phyloP scores from a whole-genome alignment of 2,888 invertebrate genomes.

The Kryphioiulus occultus region DNA sequence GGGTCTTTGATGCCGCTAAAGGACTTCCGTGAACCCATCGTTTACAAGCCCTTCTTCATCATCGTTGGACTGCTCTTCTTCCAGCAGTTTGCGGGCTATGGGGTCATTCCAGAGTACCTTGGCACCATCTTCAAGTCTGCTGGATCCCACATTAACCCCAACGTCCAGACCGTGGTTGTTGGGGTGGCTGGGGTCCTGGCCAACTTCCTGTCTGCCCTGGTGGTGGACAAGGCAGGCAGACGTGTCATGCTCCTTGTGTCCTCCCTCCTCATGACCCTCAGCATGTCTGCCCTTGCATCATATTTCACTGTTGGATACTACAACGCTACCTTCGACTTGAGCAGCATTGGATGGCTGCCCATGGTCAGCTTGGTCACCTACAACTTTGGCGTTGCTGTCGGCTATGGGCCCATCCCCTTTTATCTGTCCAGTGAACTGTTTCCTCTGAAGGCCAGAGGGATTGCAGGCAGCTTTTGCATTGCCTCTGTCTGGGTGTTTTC shows the following conservation, averaged over 20 bases:
- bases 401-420: conserved; percentile 50
- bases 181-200: conserved; percentile 41
- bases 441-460: conserved; percentile 48
- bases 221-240: conserved; percentile 53
- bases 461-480: conserved; percentile 42
- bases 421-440: conserved; percentile 50
- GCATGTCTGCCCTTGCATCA: conserved; percentile 36
- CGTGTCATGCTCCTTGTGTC: conserved; percentile 53
- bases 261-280: conserved; percentile 49
- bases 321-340: not conserved
- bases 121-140: conserved; percentile 54
- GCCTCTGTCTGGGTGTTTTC: not conserved
- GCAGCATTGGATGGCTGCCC: conserved; percentile 44
- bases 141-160: conserved; percentile 51
- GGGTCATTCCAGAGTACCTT: conserved; percentile 54
- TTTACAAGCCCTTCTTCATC: conserved; percentile 52
- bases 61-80: conserved; percentile 54
- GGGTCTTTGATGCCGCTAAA: not conserved
- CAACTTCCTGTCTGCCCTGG: conserved; percentile 15
- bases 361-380: conserved; percentile 42
- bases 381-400: conserved; percentile 45
- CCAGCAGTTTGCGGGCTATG: conserved; percentile 55
- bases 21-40: not conserved
- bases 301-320: conserved; percentile 44
- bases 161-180: conserved; percentile 52